phyloP scores from a whole-genome alignment of 2,888 invertebrate genomes.

The Lumbricus terrestris region DNA sequence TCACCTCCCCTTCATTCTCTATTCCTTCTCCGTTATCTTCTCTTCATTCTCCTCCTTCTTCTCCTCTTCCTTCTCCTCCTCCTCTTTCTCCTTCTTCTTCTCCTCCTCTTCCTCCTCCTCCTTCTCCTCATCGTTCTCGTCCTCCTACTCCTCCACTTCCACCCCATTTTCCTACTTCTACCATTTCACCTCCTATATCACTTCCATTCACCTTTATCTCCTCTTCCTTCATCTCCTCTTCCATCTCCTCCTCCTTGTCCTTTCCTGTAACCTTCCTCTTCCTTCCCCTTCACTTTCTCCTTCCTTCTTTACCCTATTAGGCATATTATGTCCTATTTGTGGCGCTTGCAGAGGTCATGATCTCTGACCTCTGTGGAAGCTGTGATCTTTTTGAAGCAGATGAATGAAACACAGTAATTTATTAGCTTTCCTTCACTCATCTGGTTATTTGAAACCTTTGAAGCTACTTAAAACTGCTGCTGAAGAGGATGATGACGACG shows the following conservation, averaged over 20 bases:
- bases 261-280: too few species aligned
- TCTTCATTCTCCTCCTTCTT: background rate
- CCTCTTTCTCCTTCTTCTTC: background rate
- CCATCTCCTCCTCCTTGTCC: too few species aligned
- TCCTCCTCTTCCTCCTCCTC: background rate
- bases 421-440: background rate
- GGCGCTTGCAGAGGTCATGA: background rate
- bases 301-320: too few species aligned
- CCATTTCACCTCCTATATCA: background rate
- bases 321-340: background rate
- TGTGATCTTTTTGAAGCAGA: background rate
- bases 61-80: background rate
- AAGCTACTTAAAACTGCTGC: background rate
- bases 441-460: background rate
- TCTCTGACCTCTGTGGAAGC: background rate
- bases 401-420: background rate
- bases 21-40: conserved; percentile 18
- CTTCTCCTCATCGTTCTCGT: background rate
- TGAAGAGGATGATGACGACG: background rate
- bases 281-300: too few species aligned
- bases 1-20: conserved; percentile 30
- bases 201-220: background rate
- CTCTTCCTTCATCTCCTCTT: too few species aligned
- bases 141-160: background rate
- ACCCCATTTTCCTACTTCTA: background rate